phyloP scores from a whole-genome alignment of 64 coral and sea anemone species.

The Stichodactyla helianthus region DNA sequence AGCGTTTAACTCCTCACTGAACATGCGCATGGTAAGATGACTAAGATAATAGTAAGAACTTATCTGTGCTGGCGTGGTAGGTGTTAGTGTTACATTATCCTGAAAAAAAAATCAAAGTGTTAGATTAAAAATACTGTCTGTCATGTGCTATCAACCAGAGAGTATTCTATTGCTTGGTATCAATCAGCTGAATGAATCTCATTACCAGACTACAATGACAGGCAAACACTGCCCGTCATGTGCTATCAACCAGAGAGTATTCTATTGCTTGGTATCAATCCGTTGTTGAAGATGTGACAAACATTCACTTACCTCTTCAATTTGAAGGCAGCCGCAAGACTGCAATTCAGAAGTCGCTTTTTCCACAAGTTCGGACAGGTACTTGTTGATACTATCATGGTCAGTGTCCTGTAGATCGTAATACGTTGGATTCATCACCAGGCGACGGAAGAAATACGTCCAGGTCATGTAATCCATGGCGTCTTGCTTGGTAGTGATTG shows the following conservation, averaged over 20 bases:
- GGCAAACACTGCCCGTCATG: too few species aligned
- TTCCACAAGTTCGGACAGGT: constrained; percentile 69
- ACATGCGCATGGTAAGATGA: constrained; percentile 95
- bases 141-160: too few species aligned
- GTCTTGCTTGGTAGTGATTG: constrained; percentile 92
- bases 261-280: background rate
- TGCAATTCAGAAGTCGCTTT: constrained; percentile 61
- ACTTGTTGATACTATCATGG: constrained; percentile 65
- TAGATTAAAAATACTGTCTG: too few species aligned
- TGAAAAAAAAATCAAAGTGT: constrained; percentile 25
- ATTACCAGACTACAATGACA: too few species aligned
- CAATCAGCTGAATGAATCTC: too few species aligned
- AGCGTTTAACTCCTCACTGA: constrained; percentile 63
- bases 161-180: too few species aligned
- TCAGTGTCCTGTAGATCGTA: constrained; percentile 76
- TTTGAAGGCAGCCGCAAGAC: constrained; percentile 60
- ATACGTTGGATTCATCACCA: constrained; percentile 94
- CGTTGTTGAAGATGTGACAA: background rate
- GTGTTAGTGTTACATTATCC: constrained; percentile 62
- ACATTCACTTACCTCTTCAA: constrained; percentile 54
- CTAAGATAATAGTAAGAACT: constrained; percentile 92
- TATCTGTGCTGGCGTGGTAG: constrained; percentile 81
- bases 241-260: too few species aligned
- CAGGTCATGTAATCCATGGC: constrained; percentile 99
- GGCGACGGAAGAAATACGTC: constrained; percentile 95